These are phyloP conservation scores for Habroteleia sp. DNA, from an alignment of 2,888 invertebrate species.

Conservation along the genomic window DNA sequence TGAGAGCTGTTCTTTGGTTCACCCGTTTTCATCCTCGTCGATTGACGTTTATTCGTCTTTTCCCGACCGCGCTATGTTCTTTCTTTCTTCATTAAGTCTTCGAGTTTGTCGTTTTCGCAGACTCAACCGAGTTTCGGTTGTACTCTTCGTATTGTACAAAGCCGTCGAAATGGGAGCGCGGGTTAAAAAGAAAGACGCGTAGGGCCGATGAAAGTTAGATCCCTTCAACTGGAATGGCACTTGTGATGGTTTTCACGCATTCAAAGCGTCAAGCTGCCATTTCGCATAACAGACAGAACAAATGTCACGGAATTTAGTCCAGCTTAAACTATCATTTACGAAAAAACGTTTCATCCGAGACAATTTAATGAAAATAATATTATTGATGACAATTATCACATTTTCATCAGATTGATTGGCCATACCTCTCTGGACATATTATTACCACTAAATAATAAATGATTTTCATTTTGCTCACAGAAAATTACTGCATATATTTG, in stretches of 20 bases:
- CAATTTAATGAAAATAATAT: too few relatives aligned
- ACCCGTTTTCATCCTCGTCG: slow-evolving; percentile 40
- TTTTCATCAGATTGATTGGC: too few relatives aligned
- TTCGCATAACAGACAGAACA: slow-evolving; percentile 19
- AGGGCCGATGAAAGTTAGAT: slow-evolving; percentile 23
- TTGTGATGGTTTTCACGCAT: slow-evolving; percentile 40
- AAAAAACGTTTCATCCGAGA: too few relatives aligned
- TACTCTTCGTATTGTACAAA: slow-evolving; percentile 49
- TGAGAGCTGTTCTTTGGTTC: slow-evolving; percentile 43
- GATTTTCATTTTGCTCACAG: background rate
- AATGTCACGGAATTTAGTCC: too few relatives aligned
- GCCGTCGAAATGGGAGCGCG: slow-evolving; percentile 44
- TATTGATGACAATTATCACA: too few relatives aligned
- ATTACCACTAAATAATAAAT: background rate
- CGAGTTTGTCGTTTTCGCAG: slow-evolving; percentile 66
- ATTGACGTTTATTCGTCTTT: slow-evolving; percentile 62
- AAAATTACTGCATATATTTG: too few relatives aligned
- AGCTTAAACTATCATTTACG: slow-evolving; percentile 20
- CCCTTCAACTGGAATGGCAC: slow-evolving; percentile 40
- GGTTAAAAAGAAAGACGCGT: slow-evolving; percentile 36
- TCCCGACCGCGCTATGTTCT: slow-evolving; percentile 27
- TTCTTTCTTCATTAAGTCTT: slow-evolving; percentile 65
- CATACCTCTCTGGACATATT: too few relatives aligned
- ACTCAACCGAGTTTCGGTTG: slow-evolving; percentile 60
- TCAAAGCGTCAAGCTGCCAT: slow-evolving; percentile 28